Conservation (phyloP, 2,113 vertebrate genomes). For the Amazona guildingii region DNA sequence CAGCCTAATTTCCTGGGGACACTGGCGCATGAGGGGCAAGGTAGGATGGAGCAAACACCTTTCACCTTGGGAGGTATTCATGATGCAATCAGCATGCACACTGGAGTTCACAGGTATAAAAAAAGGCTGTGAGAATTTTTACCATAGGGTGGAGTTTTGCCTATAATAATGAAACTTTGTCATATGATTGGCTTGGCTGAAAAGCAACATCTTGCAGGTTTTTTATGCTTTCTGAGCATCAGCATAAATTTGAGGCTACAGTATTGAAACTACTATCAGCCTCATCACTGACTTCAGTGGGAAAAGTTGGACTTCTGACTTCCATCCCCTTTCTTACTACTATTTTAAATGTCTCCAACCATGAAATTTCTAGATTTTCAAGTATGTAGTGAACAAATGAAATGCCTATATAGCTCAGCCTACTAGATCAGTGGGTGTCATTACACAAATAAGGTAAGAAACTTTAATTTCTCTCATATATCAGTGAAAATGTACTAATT, state of each 20-base stretch:
- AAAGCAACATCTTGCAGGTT: not conserved
- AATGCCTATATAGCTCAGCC: not conserved
- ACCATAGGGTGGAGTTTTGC: not conserved
- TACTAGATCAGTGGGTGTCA: not conserved
- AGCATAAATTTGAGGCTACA: not conserved
- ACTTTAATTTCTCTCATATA: not conserved
- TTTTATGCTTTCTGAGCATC: not conserved
- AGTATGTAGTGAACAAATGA: not conserved
- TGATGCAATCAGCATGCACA: not conserved
- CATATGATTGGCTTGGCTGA: not conserved
- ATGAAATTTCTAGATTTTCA: not conserved
- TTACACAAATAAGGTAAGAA: not conserved
- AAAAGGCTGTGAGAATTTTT: not conserved
- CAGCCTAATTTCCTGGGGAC: no score
- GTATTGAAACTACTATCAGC: not conserved
- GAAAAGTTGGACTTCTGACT: not conserved
- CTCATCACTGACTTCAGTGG: not conserved
- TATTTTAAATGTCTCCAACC: not conserved
- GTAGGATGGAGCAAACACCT: not conserved
- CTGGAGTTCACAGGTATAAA: not conserved
- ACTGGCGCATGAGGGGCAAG: fast-evolving
- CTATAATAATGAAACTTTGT: not conserved
- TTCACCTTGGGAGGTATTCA: not conserved
- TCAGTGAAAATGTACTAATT: not conserved
- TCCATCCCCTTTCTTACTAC: not conserved